phyloP scores from a whole-genome alignment of 2,113 vertebrate genomes.

The Anoplopoma fimbria region DNA sequence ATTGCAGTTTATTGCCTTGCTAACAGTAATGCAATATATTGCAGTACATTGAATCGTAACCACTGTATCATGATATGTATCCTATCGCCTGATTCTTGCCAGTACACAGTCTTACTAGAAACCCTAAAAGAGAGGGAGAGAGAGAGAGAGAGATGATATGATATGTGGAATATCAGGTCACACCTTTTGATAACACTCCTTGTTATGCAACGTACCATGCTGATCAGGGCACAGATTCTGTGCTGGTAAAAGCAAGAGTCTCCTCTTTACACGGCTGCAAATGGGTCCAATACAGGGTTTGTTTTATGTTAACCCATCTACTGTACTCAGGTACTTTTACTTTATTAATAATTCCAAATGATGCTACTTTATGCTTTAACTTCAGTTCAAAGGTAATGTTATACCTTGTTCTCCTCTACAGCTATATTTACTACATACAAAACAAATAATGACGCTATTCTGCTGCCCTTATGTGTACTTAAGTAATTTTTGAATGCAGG shows the following conservation, averaged over 20 bases:
- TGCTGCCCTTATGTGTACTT: background rate
- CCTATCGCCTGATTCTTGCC: background rate
- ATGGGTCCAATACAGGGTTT: background rate
- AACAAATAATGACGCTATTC: background rate
- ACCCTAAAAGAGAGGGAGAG: constrained; percentile 14
- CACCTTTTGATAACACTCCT: constrained; percentile 72
- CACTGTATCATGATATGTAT: background rate
- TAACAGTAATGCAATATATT: background rate
- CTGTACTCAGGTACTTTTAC: background rate
- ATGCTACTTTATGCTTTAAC: background rate
- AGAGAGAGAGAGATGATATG: constrained; percentile 36
- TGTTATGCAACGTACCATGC: constrained; percentile 58
- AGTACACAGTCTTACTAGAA: background rate
- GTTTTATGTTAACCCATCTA: background rate
- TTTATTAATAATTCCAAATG: background rate
- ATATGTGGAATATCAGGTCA: constrained; percentile 70
- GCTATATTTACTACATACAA: background rate
- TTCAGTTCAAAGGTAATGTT: background rate
- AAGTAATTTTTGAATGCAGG: background rate
- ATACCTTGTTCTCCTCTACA: background rate
- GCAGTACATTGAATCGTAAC: background rate
- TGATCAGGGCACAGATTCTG: constrained; percentile 49
- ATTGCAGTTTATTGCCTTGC: background rate
- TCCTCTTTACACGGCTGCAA: constrained; percentile 18
- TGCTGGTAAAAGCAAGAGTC: background rate